phyloP scores from a whole-genome alignment of 2,113 vertebrate species.

The Ophiodon elongatus region DNA sequence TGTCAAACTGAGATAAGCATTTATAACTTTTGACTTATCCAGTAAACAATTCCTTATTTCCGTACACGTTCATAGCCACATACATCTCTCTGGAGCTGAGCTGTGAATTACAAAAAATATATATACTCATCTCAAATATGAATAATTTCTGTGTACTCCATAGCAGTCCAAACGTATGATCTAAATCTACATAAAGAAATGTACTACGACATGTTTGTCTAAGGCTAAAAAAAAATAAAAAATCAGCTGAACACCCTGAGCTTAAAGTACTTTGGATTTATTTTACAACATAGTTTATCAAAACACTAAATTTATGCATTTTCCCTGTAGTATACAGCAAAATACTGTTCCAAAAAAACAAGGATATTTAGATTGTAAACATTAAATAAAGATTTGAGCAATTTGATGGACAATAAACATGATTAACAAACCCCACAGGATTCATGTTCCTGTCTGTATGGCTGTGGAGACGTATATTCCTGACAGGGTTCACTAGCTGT shows the following conservation, averaged over 20 bases:
- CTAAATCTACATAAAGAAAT: slow-evolving; percentile 14
- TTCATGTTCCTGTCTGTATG: neutral
- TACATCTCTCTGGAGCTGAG: neutral
- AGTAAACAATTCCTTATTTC: slow-evolving; percentile 12
- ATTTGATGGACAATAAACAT: neutral
- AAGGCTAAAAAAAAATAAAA: neutral
- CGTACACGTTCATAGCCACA: slow-evolving; percentile 8
- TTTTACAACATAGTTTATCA: neutral
- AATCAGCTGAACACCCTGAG: slow-evolving; percentile 55
- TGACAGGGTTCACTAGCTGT: slow-evolving; percentile 70
- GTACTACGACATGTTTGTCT: neutral
- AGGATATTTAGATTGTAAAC: slow-evolving; percentile 30
- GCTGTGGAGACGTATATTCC: slow-evolving; percentile 16
- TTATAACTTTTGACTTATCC: neutral
- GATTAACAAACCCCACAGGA: slow-evolving; percentile 19
- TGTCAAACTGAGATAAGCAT: neutral
- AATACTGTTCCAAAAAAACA: neutral
- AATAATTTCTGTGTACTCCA: slow-evolving; percentile 9
- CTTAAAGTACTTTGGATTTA: slow-evolving; percentile 19
- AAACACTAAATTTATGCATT: neutral
- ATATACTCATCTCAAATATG: slow-evolving; percentile 20
- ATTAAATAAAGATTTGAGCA: slow-evolving; percentile 18
- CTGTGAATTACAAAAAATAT: neutral
- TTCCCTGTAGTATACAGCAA: neutral
- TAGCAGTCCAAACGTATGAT: neutral